Percentiles rank a stretch among this genome's conserved stretches.
Conservation (phyloP, 2,888 invertebrate species). For the Conistra vaccinii region DNA sequence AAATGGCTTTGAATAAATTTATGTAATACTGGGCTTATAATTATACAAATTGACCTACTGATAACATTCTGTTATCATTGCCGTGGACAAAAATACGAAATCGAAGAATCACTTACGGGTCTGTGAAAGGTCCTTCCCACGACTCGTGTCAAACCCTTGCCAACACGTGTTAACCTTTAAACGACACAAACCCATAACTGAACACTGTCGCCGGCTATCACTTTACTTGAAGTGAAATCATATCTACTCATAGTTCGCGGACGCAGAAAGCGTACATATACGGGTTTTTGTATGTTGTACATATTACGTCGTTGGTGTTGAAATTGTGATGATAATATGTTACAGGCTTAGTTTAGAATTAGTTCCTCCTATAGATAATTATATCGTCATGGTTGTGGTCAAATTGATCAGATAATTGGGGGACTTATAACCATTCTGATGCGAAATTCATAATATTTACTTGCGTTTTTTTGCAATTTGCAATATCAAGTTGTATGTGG, state of each 20-base stretch:
- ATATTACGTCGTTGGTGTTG: conserved; percentile 14
- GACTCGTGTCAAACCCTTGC: neutral
- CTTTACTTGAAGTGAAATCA: conserved; percentile 61
- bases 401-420: neutral
- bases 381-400: neutral
- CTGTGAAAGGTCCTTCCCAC: neutral
- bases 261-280: conserved; percentile 52
- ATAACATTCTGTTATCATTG: neutral
- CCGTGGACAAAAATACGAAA: neutral
- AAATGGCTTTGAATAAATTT: too few relatives aligned
- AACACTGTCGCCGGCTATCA: conserved; percentile 40
- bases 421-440: neutral
- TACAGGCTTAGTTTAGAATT: neutral
- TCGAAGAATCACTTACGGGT: conserved; percentile 3
- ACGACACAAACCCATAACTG: conserved; percentile 37
- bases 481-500: too few relatives aligned
- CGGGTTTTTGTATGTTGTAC: conserved; percentile 47
- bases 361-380: neutral
- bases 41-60: neutral
- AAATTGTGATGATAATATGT: conserved; percentile 4
- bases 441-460: too few relatives aligned
- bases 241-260: conserved; percentile 43
- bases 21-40: too few relatives aligned
- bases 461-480: too few relatives aligned
- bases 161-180: conserved; percentile 32